Percentiles rank a stretch among this genome's conserved stretches.
Conservation (phyloP, 2,113 vertebrate genomes). For the Megaptera novaeangliae region DNA sequence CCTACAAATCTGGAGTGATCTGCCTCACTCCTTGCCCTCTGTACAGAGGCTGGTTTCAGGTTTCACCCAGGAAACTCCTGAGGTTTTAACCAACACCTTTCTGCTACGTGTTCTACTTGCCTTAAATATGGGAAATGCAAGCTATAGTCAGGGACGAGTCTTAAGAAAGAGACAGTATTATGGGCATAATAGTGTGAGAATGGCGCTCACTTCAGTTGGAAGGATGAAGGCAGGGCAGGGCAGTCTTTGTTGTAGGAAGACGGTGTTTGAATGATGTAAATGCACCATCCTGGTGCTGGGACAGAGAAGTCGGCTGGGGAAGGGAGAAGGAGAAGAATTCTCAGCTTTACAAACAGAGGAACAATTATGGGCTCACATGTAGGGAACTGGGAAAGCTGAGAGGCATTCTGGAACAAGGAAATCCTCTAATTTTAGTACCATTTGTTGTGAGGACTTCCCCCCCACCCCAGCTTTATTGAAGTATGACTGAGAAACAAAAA, state of each 20-base stretch:
- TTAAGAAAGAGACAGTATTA: not conserved
- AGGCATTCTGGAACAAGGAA: not conserved
- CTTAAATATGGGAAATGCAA: not conserved
- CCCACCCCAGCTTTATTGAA: not conserved
- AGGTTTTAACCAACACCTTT: no score
- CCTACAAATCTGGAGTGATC: not conserved
- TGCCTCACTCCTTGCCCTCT: not conserved
- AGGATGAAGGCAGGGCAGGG: not conserved
- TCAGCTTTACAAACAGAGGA: not conserved
- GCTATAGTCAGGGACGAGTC: not conserved
- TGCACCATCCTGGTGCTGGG: not conserved
- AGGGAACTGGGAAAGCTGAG: not conserved
- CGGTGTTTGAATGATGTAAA: not conserved
- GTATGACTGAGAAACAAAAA: not conserved
- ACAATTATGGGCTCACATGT: not conserved
- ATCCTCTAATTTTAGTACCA: not conserved
- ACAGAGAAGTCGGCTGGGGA: not conserved
- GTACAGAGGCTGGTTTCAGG: not conserved
- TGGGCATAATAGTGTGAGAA: no score
- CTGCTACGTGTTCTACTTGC: not conserved
- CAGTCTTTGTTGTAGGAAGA: not conserved
- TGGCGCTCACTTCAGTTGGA: not conserved
- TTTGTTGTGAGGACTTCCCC: accelerated
- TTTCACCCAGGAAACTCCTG: not conserved
- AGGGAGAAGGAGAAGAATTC: not conserved